These are phyloP conservation scores for Pomatorhinus ruficollis DNA, from an alignment of 2,113 vertebrate genomes.

Conservation along the genomic window DNA sequence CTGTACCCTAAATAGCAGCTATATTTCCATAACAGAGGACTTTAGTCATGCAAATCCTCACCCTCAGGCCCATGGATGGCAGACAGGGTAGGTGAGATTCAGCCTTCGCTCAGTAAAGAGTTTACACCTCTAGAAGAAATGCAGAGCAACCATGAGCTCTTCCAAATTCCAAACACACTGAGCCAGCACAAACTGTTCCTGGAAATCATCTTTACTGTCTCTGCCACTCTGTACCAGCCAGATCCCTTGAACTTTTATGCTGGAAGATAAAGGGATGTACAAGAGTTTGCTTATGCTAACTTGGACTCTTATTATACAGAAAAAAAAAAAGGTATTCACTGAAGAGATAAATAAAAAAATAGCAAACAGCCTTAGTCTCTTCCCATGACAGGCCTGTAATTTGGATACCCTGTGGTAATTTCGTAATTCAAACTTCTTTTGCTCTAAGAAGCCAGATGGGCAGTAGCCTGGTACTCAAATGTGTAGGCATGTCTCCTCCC, in stretches of 20 bases:
- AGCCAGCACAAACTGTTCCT: neutral
- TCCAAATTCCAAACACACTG: neutral
- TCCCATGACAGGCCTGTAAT: rapidly evolving
- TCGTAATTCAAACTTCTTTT: neutral
- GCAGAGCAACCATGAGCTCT: neutral
- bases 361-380: neutral
- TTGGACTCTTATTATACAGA: neutral
- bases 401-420: neutral
- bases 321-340: neutral
- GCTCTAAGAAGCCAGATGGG: neutral
- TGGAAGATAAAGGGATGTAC: neutral
- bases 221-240: neutral
- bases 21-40: neutral
- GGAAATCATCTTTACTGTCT: neutral
- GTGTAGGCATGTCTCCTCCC: slow-evolving; percentile 1
- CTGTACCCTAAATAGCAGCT: neutral
- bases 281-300: neutral
- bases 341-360: neutral
- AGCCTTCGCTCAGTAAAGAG: neutral
- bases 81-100: neutral
- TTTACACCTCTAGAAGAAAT: neutral
- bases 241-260: neutral
- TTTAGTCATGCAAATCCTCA: neutral
- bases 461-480: neutral
- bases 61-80: neutral